Evolutionary conservation across 2,797 vertebrate species (phyloP), one percentile per base, ranked within the genome.

Genomic region (Naso thynnoides): DNA sequence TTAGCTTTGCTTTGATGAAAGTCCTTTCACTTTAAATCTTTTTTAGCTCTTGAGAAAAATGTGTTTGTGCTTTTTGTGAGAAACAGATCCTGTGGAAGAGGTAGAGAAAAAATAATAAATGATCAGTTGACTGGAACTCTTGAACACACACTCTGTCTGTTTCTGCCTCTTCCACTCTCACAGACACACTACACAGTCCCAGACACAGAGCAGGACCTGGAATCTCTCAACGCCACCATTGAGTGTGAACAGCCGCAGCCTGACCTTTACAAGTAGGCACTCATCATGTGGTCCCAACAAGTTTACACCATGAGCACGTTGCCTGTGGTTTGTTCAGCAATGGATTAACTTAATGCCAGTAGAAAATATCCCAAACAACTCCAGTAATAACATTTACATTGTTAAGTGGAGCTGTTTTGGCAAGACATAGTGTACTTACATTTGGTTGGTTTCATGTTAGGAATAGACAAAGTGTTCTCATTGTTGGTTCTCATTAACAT

Each of bases 241-340:
- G 98, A 99, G 94, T 99, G 98, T 70, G 98, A 99, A 77, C 97
- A 99, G 89, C 97, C 98, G 0, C 98, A 99, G 79, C 96, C 97
- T 41, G 98, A 99, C 94, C 97, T 99, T 90, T 99, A 99, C 94
- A 99, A 97, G 98, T 99, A 96, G 82, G 95, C 76, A 73, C 86
- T 90, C 76, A 70, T 81, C 76, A 67, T 76, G 73, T 68, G 66
- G 50, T 68, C 84, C 70, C 66, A 57, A 15, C 79, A 76, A 83
- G 82, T 89, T 83, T 70, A 80, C 89, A 88, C 76, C 29, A 24
- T 71, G 63, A 70, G 54, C 70, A 60, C 73, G 21, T 71, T 78
- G 58, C 60, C 15, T 71, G 33, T 56, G 10, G 39, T 65, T 79
- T 79, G 70, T 72, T 52, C 8, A 18, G 27, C 23, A 21, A 52